These are phyloP conservation scores for Nibea albiflora DNA, from an alignment of 2,113 vertebrate species.

Conservation along the genomic window DNA sequence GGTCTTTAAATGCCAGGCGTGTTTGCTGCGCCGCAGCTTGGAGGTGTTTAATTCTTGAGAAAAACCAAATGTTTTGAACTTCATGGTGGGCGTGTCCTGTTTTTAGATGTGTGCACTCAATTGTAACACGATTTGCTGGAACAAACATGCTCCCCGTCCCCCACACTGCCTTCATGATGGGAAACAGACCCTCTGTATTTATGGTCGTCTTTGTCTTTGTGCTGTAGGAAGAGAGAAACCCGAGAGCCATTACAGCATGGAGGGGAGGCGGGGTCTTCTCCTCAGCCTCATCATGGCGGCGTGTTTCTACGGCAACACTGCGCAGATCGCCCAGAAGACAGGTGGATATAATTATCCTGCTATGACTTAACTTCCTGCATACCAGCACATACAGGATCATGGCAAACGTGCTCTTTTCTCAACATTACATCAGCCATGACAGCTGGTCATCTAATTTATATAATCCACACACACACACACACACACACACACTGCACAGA, in stretches of 20 bases:
- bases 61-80: not conserved
- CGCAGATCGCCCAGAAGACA: slow-evolving; percentile 60
- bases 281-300: slow-evolving; percentile 50
- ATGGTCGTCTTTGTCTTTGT: slow-evolving; percentile 18
- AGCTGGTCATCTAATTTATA: not conserved
- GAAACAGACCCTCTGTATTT: slow-evolving; percentile 12
- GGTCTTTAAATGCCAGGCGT: no score
- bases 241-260: slow-evolving; percentile 52
- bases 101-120: not conserved
- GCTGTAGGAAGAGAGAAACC: slow-evolving; percentile 56
- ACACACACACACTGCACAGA: not conserved
- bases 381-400: slow-evolving; percentile 3
- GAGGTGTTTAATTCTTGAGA: not conserved
- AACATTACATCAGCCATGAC: slow-evolving; percentile 20
- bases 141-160: not conserved
- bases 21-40: not conserved
- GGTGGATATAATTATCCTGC: slow-evolving; percentile 66
- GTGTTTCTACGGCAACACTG: slow-evolving; percentile 50
- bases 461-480: not conserved
- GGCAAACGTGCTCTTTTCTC: not conserved
- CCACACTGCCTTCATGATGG: slow-evolving; percentile 33
- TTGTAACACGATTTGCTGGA: not conserved
- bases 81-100: not conserved
- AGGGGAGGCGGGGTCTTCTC: slow-evolving; percentile 48
- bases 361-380: slow-evolving; percentile 43